A percentile compares a stretch with the other conserved stretches of the same genome.
phyloP scores from a whole-genome alignment of 2,797 vertebrate species.

The Acrocephalus scirpaceus region DNA sequence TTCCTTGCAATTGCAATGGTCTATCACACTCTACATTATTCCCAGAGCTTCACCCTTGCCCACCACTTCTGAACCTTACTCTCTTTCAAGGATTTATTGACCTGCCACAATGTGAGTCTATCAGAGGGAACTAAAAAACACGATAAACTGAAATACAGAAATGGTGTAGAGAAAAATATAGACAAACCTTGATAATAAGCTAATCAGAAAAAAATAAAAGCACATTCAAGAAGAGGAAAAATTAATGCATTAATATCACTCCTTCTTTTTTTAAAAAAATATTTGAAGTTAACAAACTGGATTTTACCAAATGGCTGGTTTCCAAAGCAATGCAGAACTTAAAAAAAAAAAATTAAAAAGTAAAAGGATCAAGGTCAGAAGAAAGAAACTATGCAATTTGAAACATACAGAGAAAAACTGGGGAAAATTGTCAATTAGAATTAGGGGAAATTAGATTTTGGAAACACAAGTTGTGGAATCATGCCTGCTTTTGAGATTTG shows the following conservation, averaged over 20 bases:
- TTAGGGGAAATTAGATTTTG: not conserved
- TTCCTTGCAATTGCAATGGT: not conserved
- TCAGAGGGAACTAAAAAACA: not conserved
- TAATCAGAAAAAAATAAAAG: not conserved
- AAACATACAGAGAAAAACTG: not conserved
- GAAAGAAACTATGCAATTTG: not conserved
- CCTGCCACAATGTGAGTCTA: not conserved
- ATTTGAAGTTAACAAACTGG: not conserved
- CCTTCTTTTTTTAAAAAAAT: not conserved
- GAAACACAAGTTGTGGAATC: not conserved
- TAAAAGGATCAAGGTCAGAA: not conserved
- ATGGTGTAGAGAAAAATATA: not conserved
- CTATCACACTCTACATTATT: not conserved
- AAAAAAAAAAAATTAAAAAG: not conserved
- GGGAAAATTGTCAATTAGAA: not conserved
- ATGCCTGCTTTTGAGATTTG: not conserved
- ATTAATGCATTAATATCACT: not conserved
- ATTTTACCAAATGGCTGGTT: not conserved
- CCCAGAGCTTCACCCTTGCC: not conserved
- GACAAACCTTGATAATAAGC: not conserved
- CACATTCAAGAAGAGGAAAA: not conserved
- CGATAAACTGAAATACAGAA: not conserved
- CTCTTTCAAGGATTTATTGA: not conserved
- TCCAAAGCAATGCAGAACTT: not conserved
- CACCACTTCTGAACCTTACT: not conserved